Evolutionary conservation across 2,888 invertebrate genomes (phyloP), one percentile per base, ranked within the genome.

Genomic region (Phyto melanocephala): DNA sequence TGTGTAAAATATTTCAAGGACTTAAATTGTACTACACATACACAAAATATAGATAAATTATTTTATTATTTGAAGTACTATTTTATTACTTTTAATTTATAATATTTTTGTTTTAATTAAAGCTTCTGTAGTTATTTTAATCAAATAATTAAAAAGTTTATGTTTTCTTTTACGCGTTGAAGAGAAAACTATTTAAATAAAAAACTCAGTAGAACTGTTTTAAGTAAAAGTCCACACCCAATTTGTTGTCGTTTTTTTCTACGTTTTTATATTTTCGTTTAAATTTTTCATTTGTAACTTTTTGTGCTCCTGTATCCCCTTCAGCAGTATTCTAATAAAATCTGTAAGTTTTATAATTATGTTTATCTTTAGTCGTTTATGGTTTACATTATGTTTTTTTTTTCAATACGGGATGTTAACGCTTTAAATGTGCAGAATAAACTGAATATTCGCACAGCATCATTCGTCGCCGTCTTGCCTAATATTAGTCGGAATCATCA

Each of bases 211-310:
- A 60, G 45, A 67, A 72, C 52, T 72, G 20, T 56, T 74, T 10
- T 62, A 60, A 40, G 52, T 42, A 68, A 71, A 75, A 71, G 82
- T 82, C 82, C 82, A 82, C 82, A 82, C 82, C 82, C 82, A 82
- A 79, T 37, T 35, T 35, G 15, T 37, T 68, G 54, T 54, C 20
- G 40, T 45, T 40, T 70, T 33, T 37, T 72, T 20, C 15, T 24
- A 15, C 60, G 24, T 52, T 67, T 47, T 63, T 52, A 20, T 20
- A 33, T 33, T 70, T 62, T 60, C 42, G 24, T 75, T 52, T 62
- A 47, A 40, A 47, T 37, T 81, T 67, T 72, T 62, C 42, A 74
- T 45, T 54, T 74, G 47, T 62, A 37, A 40, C 60, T 60, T 72
- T 60, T 35, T 22, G 76, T 70, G 33, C 47, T 65, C 56, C 71